Base-by-base conservation (phyloP, 2,797 vertebrate genomes). In the Neosilurus mollespiculum region DNA sequence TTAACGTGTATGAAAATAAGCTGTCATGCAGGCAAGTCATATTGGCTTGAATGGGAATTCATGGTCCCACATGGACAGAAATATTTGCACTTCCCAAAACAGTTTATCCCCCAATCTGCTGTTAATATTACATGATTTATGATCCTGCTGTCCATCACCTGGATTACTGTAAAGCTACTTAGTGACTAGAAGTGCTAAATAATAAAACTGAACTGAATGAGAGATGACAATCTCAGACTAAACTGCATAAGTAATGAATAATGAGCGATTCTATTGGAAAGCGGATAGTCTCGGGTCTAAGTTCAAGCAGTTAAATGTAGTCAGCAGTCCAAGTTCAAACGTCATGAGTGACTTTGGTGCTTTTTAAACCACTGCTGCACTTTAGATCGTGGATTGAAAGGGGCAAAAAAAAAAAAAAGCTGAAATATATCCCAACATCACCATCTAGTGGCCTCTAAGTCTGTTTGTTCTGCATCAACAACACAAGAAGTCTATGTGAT, bases 371-470 rank as follows among this genome's bases (percentile, higher is more conserved):
- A 5, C 53, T 30, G n/a, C 3, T 0, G 26, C 58, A 5, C 54
- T 22, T 10, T 53, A 11, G 24, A 78, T 15, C 58, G 0, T 22
- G 43, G 64, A 20, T 51, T 58, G 72, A 37, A 62, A 67, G 30
- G 14, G 30, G 30, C 30, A 30, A 30, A 30, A 30, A 30, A 30
- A 30, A 30, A 30, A 67, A 1, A 78, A 72, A 72, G 51, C 26
- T 66, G 20, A 49, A 70, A 81, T 20, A 58, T 51, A 61, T 78
- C 76, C 71, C 77, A 62, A 87, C 75, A 88, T 85, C 81, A 72
- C 83, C 89, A 88, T 84, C 88, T 88, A 84, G 87, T 88, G 89
- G 83, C 24, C 8, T 24, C 2, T n/a, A 15, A 15, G 3, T 9
- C 26, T 6, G 10, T 18, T 22, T 3, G 2, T 34, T 22, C 7